Base-by-base conservation (phyloP, 2,888 invertebrate species). In the Fissipunctia ypsillon region DNA sequence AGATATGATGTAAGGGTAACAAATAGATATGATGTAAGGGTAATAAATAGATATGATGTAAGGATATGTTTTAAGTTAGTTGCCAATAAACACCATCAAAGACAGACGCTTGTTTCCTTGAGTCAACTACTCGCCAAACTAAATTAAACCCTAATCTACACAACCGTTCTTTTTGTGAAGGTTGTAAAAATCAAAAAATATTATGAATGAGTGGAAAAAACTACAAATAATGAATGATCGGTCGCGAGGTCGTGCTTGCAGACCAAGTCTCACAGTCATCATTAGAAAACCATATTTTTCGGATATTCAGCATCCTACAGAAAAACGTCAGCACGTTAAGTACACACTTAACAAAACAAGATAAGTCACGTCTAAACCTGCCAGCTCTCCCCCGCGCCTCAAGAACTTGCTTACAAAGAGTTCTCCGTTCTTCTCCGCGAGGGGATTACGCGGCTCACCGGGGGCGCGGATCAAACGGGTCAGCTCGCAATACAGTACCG, bases 381-480 rank as follows among this genome's bases (percentile, higher is more conserved):
- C 43, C 50, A 22, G n/a, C 48, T 50, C 31, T 25, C 22, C 4
- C 12, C 19, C 12, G 35, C 7, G 16, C 45, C n/a, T 57, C 31
- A 25, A 41, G 76, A 22, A 19, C 67, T 59, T 9, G n/a, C 48
- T 35, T 22, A 25, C 54, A 65, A 69, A 72, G 73, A 76, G 68
- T 64, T 73, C 56, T 54, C 25, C 54, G 68, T 56, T 61, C 61
- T 65, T 38, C 57, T 64, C 48, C 28, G 38, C 10, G 12, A 35
- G 69, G 71, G 80, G 77, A 80, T 83, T 78, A 84, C 52, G 68
- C 63, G 73, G 63, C 72, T 75, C 78, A 83, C 56, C 65, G 64
- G 63, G 38, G 59, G 35, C 35, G 50, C 14, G 60, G 63, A 72
- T 76, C 56, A 67, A 75, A 61, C 65, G 61, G 63, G 64, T 48